A percentile compares a stretch with the other conserved stretches of the same genome.
Evolutionary conservation across 2,888 invertebrate species (phyloP).

Genomic region (Homarus gammarus): DNA sequence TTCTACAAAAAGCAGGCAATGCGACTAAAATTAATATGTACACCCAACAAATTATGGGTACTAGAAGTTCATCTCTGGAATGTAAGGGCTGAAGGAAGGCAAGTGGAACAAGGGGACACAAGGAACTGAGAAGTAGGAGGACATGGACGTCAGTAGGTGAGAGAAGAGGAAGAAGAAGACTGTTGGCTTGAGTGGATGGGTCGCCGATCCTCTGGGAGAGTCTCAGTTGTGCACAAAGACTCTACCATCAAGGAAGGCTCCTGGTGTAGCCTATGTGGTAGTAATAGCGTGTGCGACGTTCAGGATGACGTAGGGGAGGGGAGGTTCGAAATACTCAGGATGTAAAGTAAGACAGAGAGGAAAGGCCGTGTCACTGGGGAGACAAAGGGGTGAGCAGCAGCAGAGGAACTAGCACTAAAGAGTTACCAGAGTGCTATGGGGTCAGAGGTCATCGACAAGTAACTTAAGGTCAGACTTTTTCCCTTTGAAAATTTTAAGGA

Average conservation of each 20-base stretch:
- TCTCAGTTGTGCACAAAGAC: neutral
- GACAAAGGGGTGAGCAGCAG: neutral
- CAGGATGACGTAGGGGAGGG: too few relatives aligned
- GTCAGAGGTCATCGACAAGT: too few relatives aligned
- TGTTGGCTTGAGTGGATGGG: neutral
- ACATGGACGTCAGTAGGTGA: neutral
- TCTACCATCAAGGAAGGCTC: too few relatives aligned
- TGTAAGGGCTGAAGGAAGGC: neutral
- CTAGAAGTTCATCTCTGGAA: slow-evolving; percentile 1
- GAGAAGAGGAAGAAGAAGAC: neutral
- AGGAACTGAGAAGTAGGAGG: neutral
- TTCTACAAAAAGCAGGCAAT: slow-evolving; percentile 22
- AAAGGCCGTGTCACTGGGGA: neutral
- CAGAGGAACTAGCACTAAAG: neutral
- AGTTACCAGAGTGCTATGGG: neutral
- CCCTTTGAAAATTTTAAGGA: too few relatives aligned
- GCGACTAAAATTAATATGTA: slow-evolving; percentile 21
- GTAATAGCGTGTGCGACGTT: too few relatives aligned
- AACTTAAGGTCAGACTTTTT: too few relatives aligned
- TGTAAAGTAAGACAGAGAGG: neutral
- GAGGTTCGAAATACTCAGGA: neutral
- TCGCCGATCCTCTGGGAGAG: neutral
- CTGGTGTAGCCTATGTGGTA: too few relatives aligned
- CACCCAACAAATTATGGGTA: slow-evolving; percentile 30
- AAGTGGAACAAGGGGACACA: neutral